Evolutionary conservation across 2,888 invertebrate species (phyloP), one percentile per base, ranked within the genome.

Genomic region (Tribolium freemani): DNA sequence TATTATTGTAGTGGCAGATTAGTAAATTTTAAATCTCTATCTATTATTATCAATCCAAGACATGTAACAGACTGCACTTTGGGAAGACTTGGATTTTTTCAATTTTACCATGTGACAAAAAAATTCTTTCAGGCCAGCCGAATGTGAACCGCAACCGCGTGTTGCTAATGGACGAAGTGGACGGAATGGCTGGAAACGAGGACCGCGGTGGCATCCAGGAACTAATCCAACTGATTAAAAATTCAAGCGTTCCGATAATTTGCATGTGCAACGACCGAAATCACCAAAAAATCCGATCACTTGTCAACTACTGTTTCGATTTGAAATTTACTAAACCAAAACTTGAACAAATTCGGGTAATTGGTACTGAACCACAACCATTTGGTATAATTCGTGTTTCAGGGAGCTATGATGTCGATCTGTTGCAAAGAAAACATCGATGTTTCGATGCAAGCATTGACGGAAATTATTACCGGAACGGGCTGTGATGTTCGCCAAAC

Each of bases 131-230:
- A 85, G 86, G 84, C 73, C 80, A 84, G 20, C 77, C 77, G 6
- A 82, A 81, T 1, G 81, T 84, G 1, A 89, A 90, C 0, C 91
- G 91, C 77, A 96, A 95, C 81, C 96, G 97, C 83, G 96, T 96
- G 9, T 87, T 99, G 5, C 90, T 99, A n/a, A 99, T 99, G 99
- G 99, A 99, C 83, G 99, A 99, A 90, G 99, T 99, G 0, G 99
- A 99, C 84, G 99, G 99, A 5, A 99, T 99, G 98, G 96, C 98
- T 0, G 99, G 99, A 2, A 99, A 99, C 85, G 97, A 99, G 86
- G 99, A 99, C 86, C 91, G 99, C 79, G 99, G 99, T 16, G 99
- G 99, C 48, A 91, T 99, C 60, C 95, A 97, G 87, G 99, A 99
- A 87, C 87, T 99, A 51, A 97, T 99, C 71, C 88, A 88, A 6